Base-by-base conservation (phyloP, 2,888 invertebrate genomes). In the Drosophila greeni region DNA sequence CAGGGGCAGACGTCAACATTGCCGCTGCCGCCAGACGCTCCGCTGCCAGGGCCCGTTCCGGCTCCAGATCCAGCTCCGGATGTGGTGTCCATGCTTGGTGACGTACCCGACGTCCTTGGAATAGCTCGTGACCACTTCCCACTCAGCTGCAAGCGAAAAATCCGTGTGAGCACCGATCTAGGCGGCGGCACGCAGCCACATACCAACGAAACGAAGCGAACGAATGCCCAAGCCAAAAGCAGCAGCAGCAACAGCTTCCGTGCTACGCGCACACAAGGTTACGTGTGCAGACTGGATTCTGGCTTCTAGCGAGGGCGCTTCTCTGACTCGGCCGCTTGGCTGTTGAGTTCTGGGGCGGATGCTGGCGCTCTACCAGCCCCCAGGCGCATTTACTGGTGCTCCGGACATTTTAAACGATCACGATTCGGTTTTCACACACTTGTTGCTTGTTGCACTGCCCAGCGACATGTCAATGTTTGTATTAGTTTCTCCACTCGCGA, bases 261-360 rank as follows among this genome's bases (percentile, higher is more conserved):
- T 87, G 87, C 85, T 88, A 88, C 88, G 89, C 88, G 85, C 79
- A 84, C 82, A 85, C 87, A 88, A 89, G 88, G 88, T 88, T 88
- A 89, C 88, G 88, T 87, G 80, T 85, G 85, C 82, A 78, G 66
- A 72, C 65, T 58, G 64, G 31, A 33, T 43, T 48, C 14, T 72
- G 43, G 42, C 43, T 39, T 47, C 18, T 23, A 5, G 31, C 11
- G 31, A 26, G 16, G 33, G 36, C 45, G 31, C 39, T 39, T 20
- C 18, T 31, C 12, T 31, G 18, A 8, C 29, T 33, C 20, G 16
- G 39, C 18, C 12, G 33, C 43, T 49, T 26, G n/a, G 45, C 31
- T 20, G 12, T 20, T 8, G 12, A 12, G 24, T 39, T 12, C 39
- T 42, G 33, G 47, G 14, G 33, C 29, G 29, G 24, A 40, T 49